Percentiles rank a stretch among this genome's conserved stretches.
These are phyloP conservation scores for Adoxophyes honmai DNA, from an alignment of 1,140 invertebrate species.

Conservation along the genomic window DNA sequence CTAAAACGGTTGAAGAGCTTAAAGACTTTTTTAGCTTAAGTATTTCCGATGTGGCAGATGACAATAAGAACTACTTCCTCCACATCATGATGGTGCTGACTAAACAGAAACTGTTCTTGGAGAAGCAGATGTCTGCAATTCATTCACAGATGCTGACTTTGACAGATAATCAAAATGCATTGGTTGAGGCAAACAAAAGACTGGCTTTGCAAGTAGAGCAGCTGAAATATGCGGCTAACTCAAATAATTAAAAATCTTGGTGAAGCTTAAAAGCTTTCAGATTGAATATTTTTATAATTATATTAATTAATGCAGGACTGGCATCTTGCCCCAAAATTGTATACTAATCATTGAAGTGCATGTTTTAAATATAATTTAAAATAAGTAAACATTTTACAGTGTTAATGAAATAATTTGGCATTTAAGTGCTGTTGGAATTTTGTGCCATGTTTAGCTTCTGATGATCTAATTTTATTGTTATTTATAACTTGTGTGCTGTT, in stretches of 20 bases:
- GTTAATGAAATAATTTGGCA: conserved; percentile 11
- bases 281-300: not conserved
- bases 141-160: conserved; percentile 56
- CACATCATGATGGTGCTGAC: conserved; percentile 69
- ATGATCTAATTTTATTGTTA: conserved; percentile 6
- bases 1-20: conserved; percentile 55
- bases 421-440: not conserved
- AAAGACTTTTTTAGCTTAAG: conserved; percentile 68
- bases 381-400: not conserved
- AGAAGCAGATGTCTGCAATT: conserved; percentile 59
- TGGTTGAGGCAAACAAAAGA: conserved; percentile 68
- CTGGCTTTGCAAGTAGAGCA: conserved; percentile 65
- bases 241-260: not conserved
- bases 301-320: not conserved
- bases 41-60: conserved; percentile 61
- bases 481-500: conserved; percentile 13
- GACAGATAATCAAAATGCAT: conserved; percentile 55
- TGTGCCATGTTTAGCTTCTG: conserved; percentile 1
- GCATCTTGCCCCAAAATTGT: conserved; percentile 7
- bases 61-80: conserved; percentile 65
- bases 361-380: not conserved
- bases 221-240: conserved; percentile 39
- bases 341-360: no score
- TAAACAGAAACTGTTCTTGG: conserved; percentile 69
- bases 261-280: not conserved